Evolutionary conservation across 2,113 vertebrate species (phyloP).

Genomic region (Antennarius striatus): DNA sequence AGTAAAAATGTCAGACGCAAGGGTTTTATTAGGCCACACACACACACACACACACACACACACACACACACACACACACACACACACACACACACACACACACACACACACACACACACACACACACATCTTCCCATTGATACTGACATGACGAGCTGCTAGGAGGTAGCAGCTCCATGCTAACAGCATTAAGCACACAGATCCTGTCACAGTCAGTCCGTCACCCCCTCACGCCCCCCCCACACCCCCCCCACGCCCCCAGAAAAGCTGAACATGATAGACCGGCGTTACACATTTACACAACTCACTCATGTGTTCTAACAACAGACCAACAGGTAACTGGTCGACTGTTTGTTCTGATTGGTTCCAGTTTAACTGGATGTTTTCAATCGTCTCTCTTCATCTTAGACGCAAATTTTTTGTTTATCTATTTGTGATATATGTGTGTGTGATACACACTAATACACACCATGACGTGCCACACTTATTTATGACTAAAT

Average conservation of each 20-base stretch:
- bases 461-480: too few species aligned
- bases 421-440: too few species aligned
- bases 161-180: constrained; percentile 44
- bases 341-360: too few species aligned
- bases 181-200: constrained; percentile 62
- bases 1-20: constrained; percentile 74
- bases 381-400: too few species aligned
- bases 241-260: neutral
- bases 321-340: too few species aligned
- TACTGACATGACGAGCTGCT: constrained; percentile 53
- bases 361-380: too few species aligned
- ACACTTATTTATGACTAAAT: too few species aligned
- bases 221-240: constrained; percentile 11
- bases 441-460: too few species aligned
- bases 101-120: constrained; percentile 10
- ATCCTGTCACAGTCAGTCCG: constrained; percentile 59
- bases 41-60: constrained; percentile 27
- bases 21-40: constrained; percentile 73
- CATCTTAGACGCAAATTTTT: too few species aligned
- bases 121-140: constrained; percentile 39
- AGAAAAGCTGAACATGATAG: neutral
- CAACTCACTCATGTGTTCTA: too few species aligned
- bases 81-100: constrained; percentile 39
- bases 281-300: neutral
- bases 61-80: constrained; percentile 31